phyloP scores from a whole-genome alignment of 2,888 invertebrate species.

The Empis stercorea region DNA sequence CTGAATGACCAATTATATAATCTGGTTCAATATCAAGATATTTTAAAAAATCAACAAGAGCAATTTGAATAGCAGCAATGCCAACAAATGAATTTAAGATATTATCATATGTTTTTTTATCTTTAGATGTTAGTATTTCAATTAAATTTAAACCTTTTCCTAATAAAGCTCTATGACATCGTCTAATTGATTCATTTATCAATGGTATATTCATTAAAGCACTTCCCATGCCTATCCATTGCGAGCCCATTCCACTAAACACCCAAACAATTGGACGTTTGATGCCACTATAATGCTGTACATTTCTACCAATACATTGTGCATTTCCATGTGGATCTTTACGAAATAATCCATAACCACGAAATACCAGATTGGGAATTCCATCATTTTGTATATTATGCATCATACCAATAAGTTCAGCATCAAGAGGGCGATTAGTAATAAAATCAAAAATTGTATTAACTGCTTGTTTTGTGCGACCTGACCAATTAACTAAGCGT shows the following conservation, averaged over 20 bases:
- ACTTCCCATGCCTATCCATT: slow-evolving; percentile 71
- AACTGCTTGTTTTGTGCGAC: slow-evolving; percentile 63
- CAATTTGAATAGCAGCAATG: slow-evolving; percentile 53
- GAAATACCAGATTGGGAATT: slow-evolving; percentile 49
- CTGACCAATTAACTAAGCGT: slow-evolving; percentile 55
- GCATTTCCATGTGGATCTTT: slow-evolving; percentile 13
- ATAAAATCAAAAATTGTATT: slow-evolving; percentile 47
- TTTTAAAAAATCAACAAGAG: slow-evolving; percentile 46
- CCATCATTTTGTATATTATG: slow-evolving; percentile 42
- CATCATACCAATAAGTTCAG: slow-evolving; percentile 43
- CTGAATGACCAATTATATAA: slow-evolving; percentile 74
- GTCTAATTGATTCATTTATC: slow-evolving; percentile 54
- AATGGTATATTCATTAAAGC: slow-evolving; percentile 57
- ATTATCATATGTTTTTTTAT: slow-evolving; percentile 47
- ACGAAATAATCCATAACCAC: slow-evolving; percentile 49
- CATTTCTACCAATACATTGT: slow-evolving; percentile 35
- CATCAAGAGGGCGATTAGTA: slow-evolving; percentile 43
- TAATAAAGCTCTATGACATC: slow-evolving; percentile 42
- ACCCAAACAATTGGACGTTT: slow-evolving; percentile 70
- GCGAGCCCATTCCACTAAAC: slow-evolving; percentile 82
- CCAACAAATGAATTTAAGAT: slow-evolving; percentile 56
- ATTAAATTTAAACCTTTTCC: slow-evolving; percentile 49
- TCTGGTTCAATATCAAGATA: slow-evolving; percentile 50
- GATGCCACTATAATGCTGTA: slow-evolving; percentile 45
- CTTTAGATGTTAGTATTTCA: slow-evolving; percentile 46